Percentiles rank a stretch among this genome's conserved stretches.
phyloP scores from a whole-genome alignment of 2,113 vertebrate genomes.

The Microcebus murinus region DNA sequence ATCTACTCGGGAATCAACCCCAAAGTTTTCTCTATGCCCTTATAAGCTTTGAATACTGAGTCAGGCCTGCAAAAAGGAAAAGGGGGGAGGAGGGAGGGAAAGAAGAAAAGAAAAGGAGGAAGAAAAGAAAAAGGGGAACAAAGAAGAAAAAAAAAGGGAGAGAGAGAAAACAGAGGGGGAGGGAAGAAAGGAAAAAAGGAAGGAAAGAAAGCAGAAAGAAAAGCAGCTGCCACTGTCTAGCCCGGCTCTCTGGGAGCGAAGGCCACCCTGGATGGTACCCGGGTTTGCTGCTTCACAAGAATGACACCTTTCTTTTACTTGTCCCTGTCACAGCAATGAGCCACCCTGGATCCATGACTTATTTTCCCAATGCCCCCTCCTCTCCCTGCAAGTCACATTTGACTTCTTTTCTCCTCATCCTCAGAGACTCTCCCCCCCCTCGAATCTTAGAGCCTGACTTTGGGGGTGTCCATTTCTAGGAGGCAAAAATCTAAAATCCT shows the following conservation, averaged over 20 bases:
- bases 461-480: background rate
- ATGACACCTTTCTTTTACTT: background rate
- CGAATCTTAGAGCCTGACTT: background rate
- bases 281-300: background rate
- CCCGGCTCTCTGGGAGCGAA: background rate
- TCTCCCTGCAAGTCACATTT: background rate
- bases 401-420: background rate
- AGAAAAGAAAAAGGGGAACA: background rate
- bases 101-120: background rate
- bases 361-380: background rate
- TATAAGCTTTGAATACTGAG: background rate
- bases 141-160: no score
- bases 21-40: background rate
- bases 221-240: background rate
- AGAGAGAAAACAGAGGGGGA: background rate
- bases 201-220: background rate
- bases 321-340: background rate
- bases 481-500: background rate
- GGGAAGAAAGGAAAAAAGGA: background rate
- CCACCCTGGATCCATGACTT: background rate
- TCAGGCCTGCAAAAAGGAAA: background rate
- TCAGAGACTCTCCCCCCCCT: background rate
- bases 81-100: background rate
- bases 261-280: background rate
- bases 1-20: background rate